phyloP scores from a whole-genome alignment of 2,113 vertebrate genomes.

The Chaenogobius annularis region DNA sequence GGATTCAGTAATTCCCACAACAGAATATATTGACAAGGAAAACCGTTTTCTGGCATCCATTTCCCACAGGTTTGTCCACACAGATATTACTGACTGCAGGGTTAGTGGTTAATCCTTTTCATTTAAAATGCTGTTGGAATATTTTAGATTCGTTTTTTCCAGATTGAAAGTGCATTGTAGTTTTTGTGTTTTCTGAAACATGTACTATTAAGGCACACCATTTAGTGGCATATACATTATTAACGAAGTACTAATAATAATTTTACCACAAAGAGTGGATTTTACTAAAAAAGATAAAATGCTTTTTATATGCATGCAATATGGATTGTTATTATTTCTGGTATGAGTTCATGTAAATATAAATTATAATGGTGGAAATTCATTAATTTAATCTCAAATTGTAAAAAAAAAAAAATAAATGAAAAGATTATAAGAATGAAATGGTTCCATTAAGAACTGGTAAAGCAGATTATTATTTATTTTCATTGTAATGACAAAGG shows the following conservation, averaged over 20 bases:
- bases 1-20: conserved; percentile 5
- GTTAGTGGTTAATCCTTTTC: neutral
- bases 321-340: neutral
- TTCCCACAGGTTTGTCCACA: neutral
- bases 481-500: no score
- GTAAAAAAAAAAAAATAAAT: no score
- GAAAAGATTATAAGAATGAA: no score
- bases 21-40: neutral
- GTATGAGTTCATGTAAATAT: neutral
- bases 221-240: neutral
- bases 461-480: no score
- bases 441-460: no score
- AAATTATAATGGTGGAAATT: neutral
- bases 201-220: neutral
- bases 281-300: neutral
- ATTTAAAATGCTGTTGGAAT: neutral
- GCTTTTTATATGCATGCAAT: neutral
- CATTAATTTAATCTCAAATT: neutral
- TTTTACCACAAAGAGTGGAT: no score
- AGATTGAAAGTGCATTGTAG: neutral
- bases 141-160: neutral
- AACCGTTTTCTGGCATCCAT: neutral
- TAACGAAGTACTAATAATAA: neutral
- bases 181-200: neutral
- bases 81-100: neutral